These are phyloP conservation scores for Picathartes gymnocephalus DNA, from an alignment of 2,113 vertebrate species.

Conservation along the genomic window DNA sequence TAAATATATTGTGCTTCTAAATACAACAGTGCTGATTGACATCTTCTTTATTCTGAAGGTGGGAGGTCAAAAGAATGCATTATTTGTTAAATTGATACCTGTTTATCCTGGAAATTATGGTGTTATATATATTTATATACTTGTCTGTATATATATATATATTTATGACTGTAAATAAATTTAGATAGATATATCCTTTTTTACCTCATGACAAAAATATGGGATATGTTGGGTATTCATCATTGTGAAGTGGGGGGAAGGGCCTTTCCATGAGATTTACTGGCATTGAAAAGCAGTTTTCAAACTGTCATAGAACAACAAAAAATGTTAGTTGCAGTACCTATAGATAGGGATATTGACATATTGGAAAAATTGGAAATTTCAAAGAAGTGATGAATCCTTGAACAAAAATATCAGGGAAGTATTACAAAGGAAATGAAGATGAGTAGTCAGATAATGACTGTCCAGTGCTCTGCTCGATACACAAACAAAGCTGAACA, in stretches of 20 bases:
- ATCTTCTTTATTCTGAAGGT: not conserved
- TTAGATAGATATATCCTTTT: not conserved
- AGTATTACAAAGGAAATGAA: not conserved
- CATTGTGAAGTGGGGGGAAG: not conserved
- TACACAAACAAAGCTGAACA: not conserved
- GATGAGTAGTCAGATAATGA: not conserved
- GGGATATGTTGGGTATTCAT: not conserved
- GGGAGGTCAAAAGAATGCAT: not conserved
- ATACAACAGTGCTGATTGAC: not conserved
- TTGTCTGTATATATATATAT: not conserved
- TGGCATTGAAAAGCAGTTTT: not conserved
- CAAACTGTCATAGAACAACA: not conserved
- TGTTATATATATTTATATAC: not conserved
- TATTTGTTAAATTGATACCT: not conserved
- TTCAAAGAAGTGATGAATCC: not conserved
- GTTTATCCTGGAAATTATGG: not conserved
- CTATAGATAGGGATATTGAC: not conserved
- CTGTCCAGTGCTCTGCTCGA: rapidly evolving
- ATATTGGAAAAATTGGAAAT: not conserved
- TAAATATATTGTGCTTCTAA: not conserved
- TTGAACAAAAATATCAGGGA: not conserved
- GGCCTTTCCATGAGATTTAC: not conserved
- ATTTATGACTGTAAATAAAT: not conserved
- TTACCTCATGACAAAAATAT: not conserved
- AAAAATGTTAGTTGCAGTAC: not conserved